These are phyloP conservation scores for Lasiurus cinereus DNA, from an alignment of 2,113 vertebrate genomes.

Conservation along the genomic window DNA sequence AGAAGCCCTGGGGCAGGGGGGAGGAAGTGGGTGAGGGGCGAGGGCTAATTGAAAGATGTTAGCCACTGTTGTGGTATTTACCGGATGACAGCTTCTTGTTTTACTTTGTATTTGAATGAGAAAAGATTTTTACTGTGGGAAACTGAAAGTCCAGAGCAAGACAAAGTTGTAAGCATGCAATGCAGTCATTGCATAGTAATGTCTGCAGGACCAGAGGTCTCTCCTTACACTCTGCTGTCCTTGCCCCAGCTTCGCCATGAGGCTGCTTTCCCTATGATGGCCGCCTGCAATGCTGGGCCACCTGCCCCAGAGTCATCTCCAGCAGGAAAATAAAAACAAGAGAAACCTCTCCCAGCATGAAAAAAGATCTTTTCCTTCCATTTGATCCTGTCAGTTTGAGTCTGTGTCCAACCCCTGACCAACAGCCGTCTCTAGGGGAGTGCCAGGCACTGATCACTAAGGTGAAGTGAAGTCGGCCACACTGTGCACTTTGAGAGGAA, in stretches of 20 bases:
- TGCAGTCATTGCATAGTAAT: background rate
- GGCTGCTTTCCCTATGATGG: background rate
- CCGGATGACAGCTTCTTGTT: background rate
- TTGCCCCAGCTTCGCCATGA: background rate
- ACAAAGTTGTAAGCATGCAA: background rate
- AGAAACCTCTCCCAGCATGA: background rate
- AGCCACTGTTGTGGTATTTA: background rate
- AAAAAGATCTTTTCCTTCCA: background rate
- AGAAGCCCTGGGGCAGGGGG: background rate
- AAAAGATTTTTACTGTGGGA: background rate
- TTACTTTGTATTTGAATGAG: background rate
- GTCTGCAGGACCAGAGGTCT: background rate
- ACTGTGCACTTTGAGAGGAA: background rate
- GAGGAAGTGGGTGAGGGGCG: background rate
- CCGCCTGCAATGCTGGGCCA: background rate
- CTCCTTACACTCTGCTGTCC: background rate
- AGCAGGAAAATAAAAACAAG: background rate
- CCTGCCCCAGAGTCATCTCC: background rate
- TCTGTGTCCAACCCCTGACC: background rate
- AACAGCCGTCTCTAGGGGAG: background rate
- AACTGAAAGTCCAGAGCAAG: background rate
- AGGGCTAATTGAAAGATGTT: background rate
- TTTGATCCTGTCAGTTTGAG: background rate
- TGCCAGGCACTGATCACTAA: background rate
- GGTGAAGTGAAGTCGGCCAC: no score